Evolutionary conservation across 2,113 vertebrate species (phyloP).

Genomic region (Phodopus roborovskii): DNA sequence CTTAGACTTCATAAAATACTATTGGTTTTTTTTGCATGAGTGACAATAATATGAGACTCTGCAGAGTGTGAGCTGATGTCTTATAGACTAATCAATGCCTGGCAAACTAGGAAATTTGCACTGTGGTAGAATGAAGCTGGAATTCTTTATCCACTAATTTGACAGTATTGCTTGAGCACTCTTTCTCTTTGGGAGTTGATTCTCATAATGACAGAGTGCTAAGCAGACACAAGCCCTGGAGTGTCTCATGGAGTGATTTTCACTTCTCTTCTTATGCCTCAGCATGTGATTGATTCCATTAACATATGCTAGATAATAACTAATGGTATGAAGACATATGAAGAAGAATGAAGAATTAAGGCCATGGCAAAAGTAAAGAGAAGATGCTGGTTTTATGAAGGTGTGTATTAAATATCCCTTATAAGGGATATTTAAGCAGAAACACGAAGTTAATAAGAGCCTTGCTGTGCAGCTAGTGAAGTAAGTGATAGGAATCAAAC

Average conservation of each 20-base stretch:
- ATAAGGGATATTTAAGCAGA: not conserved
- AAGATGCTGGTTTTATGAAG: not conserved
- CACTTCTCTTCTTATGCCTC: not conserved
- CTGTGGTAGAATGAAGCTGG: not conserved
- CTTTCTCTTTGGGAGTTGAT: not conserved
- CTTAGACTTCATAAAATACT: not conserved
- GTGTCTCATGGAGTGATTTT: not conserved
- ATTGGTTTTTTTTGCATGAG: conserved; percentile 18
- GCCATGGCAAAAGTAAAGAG: not conserved
- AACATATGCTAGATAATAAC: not conserved
- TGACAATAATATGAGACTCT: conserved; percentile 10
- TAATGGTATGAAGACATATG: not conserved
- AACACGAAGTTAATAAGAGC: not conserved
- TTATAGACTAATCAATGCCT: conserved; percentile 22
- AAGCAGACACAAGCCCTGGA: not conserved
- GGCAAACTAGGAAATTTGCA: conserved; percentile 9
- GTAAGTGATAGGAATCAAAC: fast-evolving
- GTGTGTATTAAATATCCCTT: fast-evolving
- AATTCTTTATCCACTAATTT: conserved; percentile 35
- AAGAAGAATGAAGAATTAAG: not conserved
- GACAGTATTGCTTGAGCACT: not conserved
- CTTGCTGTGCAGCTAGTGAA: not conserved
- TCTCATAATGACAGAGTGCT: not conserved
- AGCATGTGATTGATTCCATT: not conserved
- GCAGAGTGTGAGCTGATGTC: not conserved